Evolutionary conservation across 2,888 invertebrate species (phyloP).

Genomic region (Physocephala rufipes): DNA sequence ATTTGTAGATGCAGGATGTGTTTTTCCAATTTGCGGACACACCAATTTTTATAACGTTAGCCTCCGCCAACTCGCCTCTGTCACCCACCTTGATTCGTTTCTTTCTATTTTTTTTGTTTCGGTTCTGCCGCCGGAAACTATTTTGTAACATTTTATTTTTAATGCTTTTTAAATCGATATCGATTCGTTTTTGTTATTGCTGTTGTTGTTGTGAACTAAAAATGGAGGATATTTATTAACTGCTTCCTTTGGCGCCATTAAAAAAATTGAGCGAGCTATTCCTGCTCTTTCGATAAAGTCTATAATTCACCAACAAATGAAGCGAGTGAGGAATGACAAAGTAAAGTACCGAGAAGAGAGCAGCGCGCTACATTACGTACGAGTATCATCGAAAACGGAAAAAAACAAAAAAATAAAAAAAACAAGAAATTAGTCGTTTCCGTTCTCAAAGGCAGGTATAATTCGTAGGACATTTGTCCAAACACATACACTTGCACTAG

Average conservation of each 20-base stretch:
- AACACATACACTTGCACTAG: neutral
- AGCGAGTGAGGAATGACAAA: too few species aligned
- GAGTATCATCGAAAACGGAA: too few species aligned
- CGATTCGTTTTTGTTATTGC: neutral
- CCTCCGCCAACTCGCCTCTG: too few species aligned
- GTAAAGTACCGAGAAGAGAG: too few species aligned
- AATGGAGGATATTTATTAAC: constrained; percentile 23
- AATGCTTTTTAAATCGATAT: neutral
- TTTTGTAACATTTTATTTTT: constrained; percentile 14
- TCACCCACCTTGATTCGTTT: constrained; percentile 5
- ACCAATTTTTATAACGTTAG: too few species aligned
- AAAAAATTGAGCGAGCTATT: neutral
- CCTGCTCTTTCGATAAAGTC: constrained; percentile 3
- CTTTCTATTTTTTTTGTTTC: constrained; percentile 12
- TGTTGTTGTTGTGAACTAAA: neutral
- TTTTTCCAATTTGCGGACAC: constrained; percentile 60
- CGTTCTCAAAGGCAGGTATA: constrained; percentile 5
- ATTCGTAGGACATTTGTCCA: neutral
- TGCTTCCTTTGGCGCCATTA: constrained; percentile 27
- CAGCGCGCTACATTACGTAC: too few species aligned
- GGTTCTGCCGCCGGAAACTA: neutral
- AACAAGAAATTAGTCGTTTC: constrained; percentile 11
- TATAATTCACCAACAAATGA: constrained; percentile 29
- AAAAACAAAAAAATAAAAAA: constrained; percentile 8
- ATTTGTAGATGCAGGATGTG: constrained; percentile 53